These are phyloP conservation scores for Megalonaias nervosa DNA, from an alignment of 1,140 invertebrate genomes.

Conservation along the genomic window DNA sequence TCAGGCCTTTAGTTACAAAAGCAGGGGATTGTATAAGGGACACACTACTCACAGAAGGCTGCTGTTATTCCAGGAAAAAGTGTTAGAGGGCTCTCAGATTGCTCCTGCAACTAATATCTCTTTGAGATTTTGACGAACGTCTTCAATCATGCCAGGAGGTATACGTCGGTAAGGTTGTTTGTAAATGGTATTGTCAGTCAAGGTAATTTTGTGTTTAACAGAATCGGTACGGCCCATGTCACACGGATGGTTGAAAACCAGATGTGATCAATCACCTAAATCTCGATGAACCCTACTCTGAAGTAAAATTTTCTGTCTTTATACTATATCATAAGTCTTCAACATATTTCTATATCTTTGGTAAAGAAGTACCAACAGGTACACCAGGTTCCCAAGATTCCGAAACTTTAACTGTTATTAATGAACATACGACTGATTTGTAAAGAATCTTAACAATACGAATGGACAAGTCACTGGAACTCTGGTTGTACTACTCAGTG, in stretches of 20 bases:
- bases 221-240: constrained; percentile 7
- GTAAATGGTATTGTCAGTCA: constrained; percentile 24
- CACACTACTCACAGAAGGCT: no score
- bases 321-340: no score
- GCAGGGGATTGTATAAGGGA: no score
- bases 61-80: constrained; percentile 74
- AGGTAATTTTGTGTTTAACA: constrained; percentile 32
- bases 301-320: neutral
- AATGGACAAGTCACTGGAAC: constrained; percentile 5
- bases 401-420: constrained; percentile 5
- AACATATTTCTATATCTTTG: no score
- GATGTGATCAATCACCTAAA: neutral
- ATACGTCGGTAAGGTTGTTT: constrained; percentile 30
- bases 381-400: neutral
- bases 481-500: neutral
- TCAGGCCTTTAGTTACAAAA: no score
- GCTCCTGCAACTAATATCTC: constrained; percentile 12
- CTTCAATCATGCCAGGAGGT: constrained; percentile 34
- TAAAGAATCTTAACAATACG: constrained; percentile 11
- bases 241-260: neutral
- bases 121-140: constrained; percentile 27
- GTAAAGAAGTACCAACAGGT: no score
- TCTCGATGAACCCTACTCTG: neutral
- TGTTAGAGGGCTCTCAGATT: constrained; percentile 12
- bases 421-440: constrained; percentile 6